Evolutionary conservation across 2,113 vertebrate genomes (phyloP).

Genomic region (Dendropsophus ebraccatus): DNA sequence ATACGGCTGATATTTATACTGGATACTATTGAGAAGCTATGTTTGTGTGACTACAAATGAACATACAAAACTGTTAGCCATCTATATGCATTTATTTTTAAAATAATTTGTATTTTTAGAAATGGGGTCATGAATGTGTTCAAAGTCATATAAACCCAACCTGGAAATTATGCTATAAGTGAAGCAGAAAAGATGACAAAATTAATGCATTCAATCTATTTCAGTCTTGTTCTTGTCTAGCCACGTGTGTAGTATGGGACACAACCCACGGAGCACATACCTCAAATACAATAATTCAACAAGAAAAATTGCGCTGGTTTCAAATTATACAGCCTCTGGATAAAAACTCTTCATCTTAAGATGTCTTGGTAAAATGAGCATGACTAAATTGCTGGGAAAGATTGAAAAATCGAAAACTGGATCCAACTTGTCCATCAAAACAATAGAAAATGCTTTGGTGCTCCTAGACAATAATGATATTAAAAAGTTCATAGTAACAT

Average conservation of each 20-base stretch:
- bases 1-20: background rate
- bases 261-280: too few species aligned
- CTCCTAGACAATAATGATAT: too few species aligned
- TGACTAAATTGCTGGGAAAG: too few species aligned
- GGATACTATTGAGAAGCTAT: background rate
- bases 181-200: background rate
- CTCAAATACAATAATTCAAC: too few species aligned
- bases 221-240: background rate
- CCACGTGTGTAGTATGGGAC: background rate
- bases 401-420: too few species aligned
- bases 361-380: too few species aligned
- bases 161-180: background rate
- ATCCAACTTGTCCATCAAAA: too few species aligned
- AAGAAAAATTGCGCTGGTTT: too few species aligned
- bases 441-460: too few species aligned
- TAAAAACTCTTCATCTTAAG: too few species aligned
- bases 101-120: background rate
- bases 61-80: background rate
- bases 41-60: background rate
- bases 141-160: background rate
- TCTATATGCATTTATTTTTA: background rate
- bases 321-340: too few species aligned
- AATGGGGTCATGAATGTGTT: background rate
- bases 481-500: too few species aligned
- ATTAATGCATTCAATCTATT: constrained; percentile 8